Conservation (phyloP, 2,888 invertebrate species). For the Cantharis nigra region DNA sequence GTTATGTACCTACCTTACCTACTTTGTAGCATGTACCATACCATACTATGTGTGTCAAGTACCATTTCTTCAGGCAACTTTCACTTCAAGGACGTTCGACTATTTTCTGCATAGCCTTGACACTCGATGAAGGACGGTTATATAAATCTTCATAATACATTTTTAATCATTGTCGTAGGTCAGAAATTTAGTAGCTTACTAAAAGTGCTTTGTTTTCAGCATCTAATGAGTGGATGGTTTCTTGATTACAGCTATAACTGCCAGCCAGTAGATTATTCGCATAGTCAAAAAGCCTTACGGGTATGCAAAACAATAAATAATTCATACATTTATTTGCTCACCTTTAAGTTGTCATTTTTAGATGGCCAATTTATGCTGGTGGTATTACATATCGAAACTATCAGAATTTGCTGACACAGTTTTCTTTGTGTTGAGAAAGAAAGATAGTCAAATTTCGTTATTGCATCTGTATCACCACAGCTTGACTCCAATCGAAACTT, state of each 20-base stretch:
- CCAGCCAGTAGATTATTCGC: conserved; percentile 93
- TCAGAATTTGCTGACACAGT: conserved; percentile 87
- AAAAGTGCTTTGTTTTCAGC: conserved; percentile 64
- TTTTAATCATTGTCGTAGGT: conserved; percentile 1
- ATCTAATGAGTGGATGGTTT: conserved; percentile 90
- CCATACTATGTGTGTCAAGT: conserved; percentile 32
- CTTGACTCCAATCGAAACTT: conserved; percentile 76
- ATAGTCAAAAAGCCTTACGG: conserved; percentile 79
- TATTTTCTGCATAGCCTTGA: conserved; percentile 33
- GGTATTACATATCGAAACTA: conserved; percentile 88
- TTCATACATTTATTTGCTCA: neutral
- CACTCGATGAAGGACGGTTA: conserved; percentile 35
- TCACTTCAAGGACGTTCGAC: conserved; percentile 46
- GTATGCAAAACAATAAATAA: conserved; percentile 61
- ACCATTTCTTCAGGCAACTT: conserved; percentile 43
- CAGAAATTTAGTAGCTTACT: neutral
- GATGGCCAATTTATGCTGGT: conserved; percentile 88
- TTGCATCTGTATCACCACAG: conserved; percentile 87
- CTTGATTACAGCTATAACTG: conserved; percentile 89
- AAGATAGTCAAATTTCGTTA: conserved; percentile 82
- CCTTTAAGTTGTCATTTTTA: conserved; percentile 52
- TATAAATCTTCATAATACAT: neutral
- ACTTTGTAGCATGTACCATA: conserved; percentile 22
- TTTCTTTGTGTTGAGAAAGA: conserved; percentile 84
- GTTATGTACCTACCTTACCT: conserved; percentile 7